A percentile compares a stretch with the other conserved stretches of the same genome.
Evolutionary conservation across 2,888 invertebrate species (phyloP).

Genomic region (Hyppa rectilinea): DNA sequence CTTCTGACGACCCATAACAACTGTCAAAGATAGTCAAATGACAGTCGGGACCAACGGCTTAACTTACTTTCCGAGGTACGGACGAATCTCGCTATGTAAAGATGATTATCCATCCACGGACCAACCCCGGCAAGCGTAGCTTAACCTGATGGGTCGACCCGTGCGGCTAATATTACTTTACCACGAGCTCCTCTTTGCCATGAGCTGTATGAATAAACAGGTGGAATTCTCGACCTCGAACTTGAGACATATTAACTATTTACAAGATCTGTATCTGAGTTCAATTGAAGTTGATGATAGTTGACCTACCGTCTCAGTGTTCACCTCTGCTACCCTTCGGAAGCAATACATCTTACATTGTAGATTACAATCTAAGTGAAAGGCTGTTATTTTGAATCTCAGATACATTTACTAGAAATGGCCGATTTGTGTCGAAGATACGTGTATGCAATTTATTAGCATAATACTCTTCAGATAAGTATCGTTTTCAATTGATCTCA

Average conservation of each 20-base stretch:
- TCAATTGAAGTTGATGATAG: slow-evolving; percentile 74
- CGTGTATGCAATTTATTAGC: slow-evolving; percentile 50
- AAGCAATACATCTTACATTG: slow-evolving; percentile 69
- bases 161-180: too few relatives aligned
- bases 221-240: slow-evolving; percentile 36
- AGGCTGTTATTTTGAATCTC: slow-evolving; percentile 65
- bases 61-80: too few relatives aligned
- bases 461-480: slow-evolving; percentile 44
- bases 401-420: slow-evolving; percentile 57
- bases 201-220: slow-evolving; percentile 27
- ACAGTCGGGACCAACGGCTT: too few relatives aligned
- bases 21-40: too few relatives aligned
- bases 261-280: slow-evolving; percentile 68
- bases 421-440: slow-evolving; percentile 51
- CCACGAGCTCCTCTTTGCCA: too few relatives aligned
- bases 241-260: slow-evolving; percentile 51
- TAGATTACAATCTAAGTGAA: slow-evolving; percentile 74
- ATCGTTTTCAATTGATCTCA: slow-evolving; percentile 57
- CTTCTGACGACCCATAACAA: too few relatives aligned
- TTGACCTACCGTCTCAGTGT: slow-evolving; percentile 69
- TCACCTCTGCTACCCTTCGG: slow-evolving; percentile 74
- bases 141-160: too few relatives aligned
- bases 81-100: too few relatives aligned
- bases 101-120: too few relatives aligned
- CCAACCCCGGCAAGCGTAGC: too few relatives aligned